phyloP scores from a whole-genome alignment of 2,888 invertebrate genomes.

The Mythimna vitellina region DNA sequence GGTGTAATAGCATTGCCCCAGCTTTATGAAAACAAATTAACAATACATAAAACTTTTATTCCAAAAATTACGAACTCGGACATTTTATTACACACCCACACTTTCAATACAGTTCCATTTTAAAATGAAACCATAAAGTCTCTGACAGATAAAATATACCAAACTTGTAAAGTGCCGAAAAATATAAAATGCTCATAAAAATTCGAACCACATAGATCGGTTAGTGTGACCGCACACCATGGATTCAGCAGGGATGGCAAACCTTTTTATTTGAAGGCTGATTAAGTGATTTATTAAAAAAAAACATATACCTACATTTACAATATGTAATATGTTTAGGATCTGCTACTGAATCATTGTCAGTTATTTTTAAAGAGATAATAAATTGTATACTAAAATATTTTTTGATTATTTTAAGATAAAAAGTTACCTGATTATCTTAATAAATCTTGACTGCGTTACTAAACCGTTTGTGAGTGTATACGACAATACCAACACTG shows the following conservation, averaged over 20 bases:
- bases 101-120: slow-evolving; percentile 15
- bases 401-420: no score
- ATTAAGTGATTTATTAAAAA: no score
- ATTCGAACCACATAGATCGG: slow-evolving; percentile 16
- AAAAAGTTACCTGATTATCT: no score
- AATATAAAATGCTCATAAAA: slow-evolving; percentile 46
- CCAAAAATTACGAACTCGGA: slow-evolving; percentile 5
- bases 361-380: no score
- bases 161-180: slow-evolving; percentile 53
- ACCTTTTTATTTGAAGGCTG: background rate
- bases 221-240: slow-evolving; percentile 27
- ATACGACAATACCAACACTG: no score
- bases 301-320: no score
- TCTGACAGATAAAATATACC: slow-evolving; percentile 19
- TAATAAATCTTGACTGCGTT: no score
- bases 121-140: slow-evolving; percentile 40
- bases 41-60: slow-evolving; percentile 2
- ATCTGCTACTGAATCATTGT: no score
- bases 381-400: no score
- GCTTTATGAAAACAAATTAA: slow-evolving; percentile 11
- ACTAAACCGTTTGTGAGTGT: no score
- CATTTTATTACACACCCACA: slow-evolving; percentile 7
- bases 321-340: no score
- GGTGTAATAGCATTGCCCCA: background rate
- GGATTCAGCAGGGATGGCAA: slow-evolving; percentile 1